Base-by-base conservation (phyloP, 2,888 invertebrate genomes). In the Diarsia dahlii region DNA sequence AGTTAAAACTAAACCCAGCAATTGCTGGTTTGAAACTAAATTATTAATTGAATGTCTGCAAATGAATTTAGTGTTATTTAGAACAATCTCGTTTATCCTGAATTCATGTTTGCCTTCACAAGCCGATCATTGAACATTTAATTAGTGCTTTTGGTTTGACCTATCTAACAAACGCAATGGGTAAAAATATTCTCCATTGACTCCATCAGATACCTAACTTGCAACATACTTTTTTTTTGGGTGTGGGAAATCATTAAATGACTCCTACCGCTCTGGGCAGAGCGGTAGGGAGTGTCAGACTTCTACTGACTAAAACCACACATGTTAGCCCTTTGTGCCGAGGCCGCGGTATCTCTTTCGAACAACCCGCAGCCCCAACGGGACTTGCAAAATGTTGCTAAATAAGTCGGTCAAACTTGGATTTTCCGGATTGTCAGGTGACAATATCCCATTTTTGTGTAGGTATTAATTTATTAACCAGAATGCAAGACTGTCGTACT, bases 21-120 rank as follows among this genome's bases (percentile, higher is more conserved):
- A 54, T 66, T 77, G 67, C 65, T 73, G 28, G 76, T 48, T 73
- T 54, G 39, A 48, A 69, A 69, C 58, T 48, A 60, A 69, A 76
- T 71, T 74, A 76, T 78, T 70, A 84, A 62, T 77, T 71, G 71
- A 74, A 64, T 82, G 68, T 62, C 67, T 60, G 48, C 50, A 68
- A 73, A 65, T 64, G 9, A 76, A 60, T 76, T 73, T 70, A 70
- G 62, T 71, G 45, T 50, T 67, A 71, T 28, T 62, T 56, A 15
- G 13, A 46, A 73, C 67, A 70, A 60, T 71, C 39, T 79, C 66
- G 62, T 81, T 4, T 75, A 80, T 82, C 56, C 69, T 39, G 50
- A 64, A 72, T 72, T 76, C 63, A 60, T 58, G 66, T 76, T 76
- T 73, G 50, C 64, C 50, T 75, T 81, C n/a, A 56, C 62, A 45